Conservation (phyloP, 2,888 invertebrate genomes). For the Nemotelus nigrinus region DNA sequence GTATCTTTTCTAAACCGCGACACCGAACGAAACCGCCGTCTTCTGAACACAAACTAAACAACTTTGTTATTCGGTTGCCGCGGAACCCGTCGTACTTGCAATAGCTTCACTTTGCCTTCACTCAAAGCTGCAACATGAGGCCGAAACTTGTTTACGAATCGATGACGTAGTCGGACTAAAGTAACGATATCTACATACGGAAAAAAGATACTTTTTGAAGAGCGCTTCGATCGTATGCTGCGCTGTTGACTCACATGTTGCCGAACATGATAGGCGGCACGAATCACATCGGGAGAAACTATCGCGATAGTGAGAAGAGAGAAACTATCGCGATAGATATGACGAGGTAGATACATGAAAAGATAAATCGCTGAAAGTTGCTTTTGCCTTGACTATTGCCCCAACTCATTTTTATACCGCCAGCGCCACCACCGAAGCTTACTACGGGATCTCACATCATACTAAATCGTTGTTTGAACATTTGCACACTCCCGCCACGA, state of each 20-base stretch:
- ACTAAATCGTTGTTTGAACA: slow-evolving; percentile 2
- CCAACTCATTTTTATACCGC: not conserved
- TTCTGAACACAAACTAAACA: slow-evolving; percentile 25
- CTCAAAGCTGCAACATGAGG: slow-evolving; percentile 24
- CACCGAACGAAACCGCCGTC: slow-evolving; percentile 25
- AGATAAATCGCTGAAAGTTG: slow-evolving; percentile 19
- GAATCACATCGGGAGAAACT: too few species aligned
- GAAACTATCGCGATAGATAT: not conserved
- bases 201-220: too few species aligned
- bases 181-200: not conserved
- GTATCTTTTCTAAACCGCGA: not conserved
- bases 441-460: not conserved
- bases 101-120: not conserved
- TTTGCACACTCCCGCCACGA: slow-evolving; percentile 28
- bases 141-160: slow-evolving; percentile 6
- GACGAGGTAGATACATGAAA: not conserved
- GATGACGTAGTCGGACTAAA: not conserved
- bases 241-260: slow-evolving; percentile 33
- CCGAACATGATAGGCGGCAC: not conserved
- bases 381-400: slow-evolving; percentile 12
- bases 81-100: slow-evolving; percentile 29
- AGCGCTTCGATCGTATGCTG: slow-evolving; percentile 12
- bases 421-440: not conserved
- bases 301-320: too few species aligned
- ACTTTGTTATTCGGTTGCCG: slow-evolving; percentile 13